Percentiles rank a stretch among this genome's conserved stretches.
These are phyloP conservation scores for Dyspetes luteomarginatus DNA, from an alignment of 2,888 invertebrate species.

Conservation along the genomic window DNA sequence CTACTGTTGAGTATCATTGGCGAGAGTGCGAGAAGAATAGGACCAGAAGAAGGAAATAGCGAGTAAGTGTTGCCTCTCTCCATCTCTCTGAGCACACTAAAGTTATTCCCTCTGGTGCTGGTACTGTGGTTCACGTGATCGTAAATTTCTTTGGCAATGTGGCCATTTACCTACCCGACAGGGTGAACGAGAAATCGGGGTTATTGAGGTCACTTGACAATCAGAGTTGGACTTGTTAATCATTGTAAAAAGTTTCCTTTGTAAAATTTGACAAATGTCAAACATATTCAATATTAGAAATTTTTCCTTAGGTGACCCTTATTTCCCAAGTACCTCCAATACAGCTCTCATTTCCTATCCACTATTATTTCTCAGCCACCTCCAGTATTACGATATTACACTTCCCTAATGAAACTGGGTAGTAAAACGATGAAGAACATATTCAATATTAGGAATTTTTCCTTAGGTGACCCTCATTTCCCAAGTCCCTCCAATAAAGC, in stretches of 20 bases:
- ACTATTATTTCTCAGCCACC: constrained; percentile 26
- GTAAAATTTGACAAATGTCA: background rate
- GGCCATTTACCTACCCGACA: too few relatives aligned
- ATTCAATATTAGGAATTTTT: too few relatives aligned
- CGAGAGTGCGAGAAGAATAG: background rate
- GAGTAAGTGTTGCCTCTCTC: constrained; percentile 53
- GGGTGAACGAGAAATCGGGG: too few relatives aligned
- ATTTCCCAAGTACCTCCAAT: background rate
- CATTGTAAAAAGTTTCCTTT: background rate
- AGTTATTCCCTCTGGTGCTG: constrained; percentile 61
- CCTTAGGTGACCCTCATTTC: too few relatives aligned
- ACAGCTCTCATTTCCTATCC: background rate
- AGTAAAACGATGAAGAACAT: constrained; percentile 38
- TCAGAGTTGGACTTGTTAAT: background rate
- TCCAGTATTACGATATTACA: constrained; percentile 48
- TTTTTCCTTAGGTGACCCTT: background rate
- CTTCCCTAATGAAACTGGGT: constrained; percentile 66
- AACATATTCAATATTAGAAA: background rate
- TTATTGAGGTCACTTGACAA: too few relatives aligned
- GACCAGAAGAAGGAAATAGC: constrained; percentile 43
- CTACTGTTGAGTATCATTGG: constrained; percentile 4
- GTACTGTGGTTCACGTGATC: constrained; percentile 54
- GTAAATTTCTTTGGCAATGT: constrained; percentile 67
- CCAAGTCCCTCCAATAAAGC: too few relatives aligned
- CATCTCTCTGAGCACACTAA: constrained; percentile 33